Evolutionary conservation across 2,888 invertebrate species (phyloP).

Genomic region (Gonocerus acuteangulatus): DNA sequence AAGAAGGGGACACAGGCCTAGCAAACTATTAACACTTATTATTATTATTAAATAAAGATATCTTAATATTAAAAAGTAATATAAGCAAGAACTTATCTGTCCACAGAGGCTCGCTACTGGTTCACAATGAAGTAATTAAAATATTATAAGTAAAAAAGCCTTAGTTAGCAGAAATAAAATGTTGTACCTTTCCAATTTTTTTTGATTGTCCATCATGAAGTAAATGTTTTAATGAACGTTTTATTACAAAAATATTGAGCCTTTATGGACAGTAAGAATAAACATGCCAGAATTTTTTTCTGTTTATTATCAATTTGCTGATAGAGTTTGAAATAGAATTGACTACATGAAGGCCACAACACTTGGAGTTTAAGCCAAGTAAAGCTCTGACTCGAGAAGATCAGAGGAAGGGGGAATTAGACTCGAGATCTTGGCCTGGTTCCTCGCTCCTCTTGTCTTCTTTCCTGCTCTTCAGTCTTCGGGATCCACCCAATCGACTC

Average conservation of each 20-base stretch:
- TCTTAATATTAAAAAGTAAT: neutral
- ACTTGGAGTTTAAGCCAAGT: conserved; percentile 15
- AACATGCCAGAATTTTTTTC: neutral
- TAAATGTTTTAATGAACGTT: neutral
- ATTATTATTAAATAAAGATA: too few relatives aligned
- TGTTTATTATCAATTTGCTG: conserved; percentile 6
- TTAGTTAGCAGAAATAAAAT: too few relatives aligned
- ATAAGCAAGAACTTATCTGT: conserved; percentile 2
- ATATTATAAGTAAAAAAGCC: too few relatives aligned
- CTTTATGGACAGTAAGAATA: conserved; percentile 19
- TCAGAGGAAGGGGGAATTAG: conserved; percentile 12
- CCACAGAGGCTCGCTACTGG: conserved; percentile 10
- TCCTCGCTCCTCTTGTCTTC: neutral
- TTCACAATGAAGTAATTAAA: too few relatives aligned
- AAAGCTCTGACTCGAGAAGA: conserved; percentile 22
- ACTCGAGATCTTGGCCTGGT: conserved; percentile 16
- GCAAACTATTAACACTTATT: conserved; percentile 20
- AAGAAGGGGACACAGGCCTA: conserved; percentile 22
- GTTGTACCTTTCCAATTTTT: too few relatives aligned
- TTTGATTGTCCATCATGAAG: neutral
- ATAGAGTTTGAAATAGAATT: conserved; percentile 11
- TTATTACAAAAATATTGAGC: conserved; percentile 1
- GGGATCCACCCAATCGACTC: conserved; percentile 68
- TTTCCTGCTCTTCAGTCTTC: conserved; percentile 47
- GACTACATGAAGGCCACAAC: conserved; percentile 25